Percentiles rank a stretch among this genome's conserved stretches.
These are phyloP conservation scores for Elmis aenea DNA, from an alignment of 2,888 invertebrate species.

Conservation along the genomic window DNA sequence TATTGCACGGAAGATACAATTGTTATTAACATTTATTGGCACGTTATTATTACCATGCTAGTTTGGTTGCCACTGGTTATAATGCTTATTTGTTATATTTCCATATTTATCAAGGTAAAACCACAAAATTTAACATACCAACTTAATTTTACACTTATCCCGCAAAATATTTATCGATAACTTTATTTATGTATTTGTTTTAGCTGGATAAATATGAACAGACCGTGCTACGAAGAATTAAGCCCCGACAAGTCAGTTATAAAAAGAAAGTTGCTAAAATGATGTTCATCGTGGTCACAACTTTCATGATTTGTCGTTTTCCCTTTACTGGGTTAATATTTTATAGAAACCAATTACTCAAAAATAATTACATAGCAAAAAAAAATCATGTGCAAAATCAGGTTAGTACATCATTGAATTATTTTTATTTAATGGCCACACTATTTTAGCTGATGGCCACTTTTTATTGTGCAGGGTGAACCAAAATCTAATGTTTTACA, in stretches of 20 bases:
- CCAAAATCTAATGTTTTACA: no score
- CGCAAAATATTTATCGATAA: no score
- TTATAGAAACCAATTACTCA: conserved; percentile 53
- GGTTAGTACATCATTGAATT: conserved; percentile 35
- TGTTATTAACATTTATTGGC: conserved; percentile 70
- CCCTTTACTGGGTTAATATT: conserved; percentile 71
- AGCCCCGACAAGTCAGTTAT: conserved; percentile 58
- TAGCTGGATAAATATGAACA: conserved; percentile 63
- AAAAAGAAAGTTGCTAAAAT: conserved; percentile 66
- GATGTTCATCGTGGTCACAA: conserved; percentile 63
- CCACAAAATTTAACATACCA: background rate
- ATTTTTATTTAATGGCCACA: no score
- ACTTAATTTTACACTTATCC: no score
- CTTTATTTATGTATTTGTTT: conserved; percentile 44
- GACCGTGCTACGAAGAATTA: conserved; percentile 57
- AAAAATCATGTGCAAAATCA: conserved; percentile 35
- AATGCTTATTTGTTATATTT: conserved; percentile 69
- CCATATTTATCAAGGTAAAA: conserved; percentile 62
- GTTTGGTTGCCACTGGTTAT: conserved; percentile 74
- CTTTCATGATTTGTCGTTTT: conserved; percentile 63
- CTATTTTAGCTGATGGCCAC: no score
- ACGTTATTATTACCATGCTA: conserved; percentile 65
- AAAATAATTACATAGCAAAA: conserved; percentile 40
- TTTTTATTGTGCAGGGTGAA: no score
- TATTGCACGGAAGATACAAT: conserved; percentile 68